Evolutionary conservation across 2,888 invertebrate genomes (phyloP), one percentile per base, ranked within the genome.

Genomic region (Eumacrocentrus americanus): DNA sequence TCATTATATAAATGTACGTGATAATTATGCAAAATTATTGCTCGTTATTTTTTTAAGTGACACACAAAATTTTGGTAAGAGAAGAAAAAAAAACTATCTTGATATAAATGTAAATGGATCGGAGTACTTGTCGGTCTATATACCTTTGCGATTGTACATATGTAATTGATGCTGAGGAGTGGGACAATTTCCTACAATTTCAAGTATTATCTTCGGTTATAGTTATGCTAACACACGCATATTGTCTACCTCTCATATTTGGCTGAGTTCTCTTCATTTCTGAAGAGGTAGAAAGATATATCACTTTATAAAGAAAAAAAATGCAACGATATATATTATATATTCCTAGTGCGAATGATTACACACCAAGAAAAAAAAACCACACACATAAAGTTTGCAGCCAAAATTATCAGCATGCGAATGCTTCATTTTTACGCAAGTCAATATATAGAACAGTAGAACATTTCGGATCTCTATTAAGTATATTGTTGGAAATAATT

Each of bases 101-200:
- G 6, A 42, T 42, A 40, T 23, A 37, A 38, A 46, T 29, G n/a
- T 40, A 40, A 52, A 23, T 35, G 46, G 46, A 14, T 62, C 52
- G 52, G 60, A 61, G 62, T 60, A 59, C 40, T 58, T 60, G 57
- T 55, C 61, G 62, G 61, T 67, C 63, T 66, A 65, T 60, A n/a
- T 29, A 29, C 29, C 29, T 55, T 68, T 63, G 64, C 67, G 69
- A 71, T 70, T 75, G 75, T 75, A 75, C 64, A 75, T 75, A 75
- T 75, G 74, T 74, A 74, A 74, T 71, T 75, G 73, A 75, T 66
- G 67, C 65, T 71, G 62, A 63, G 60, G 65, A 48, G 20, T 58
- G 25, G 57, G 42, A 25, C 53, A 64, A 60, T 56, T 62, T 60
- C 57, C 52, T 56, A 57, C 50, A 58, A 22, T 54, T 60, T 52